Conservation (phyloP, 2,113 vertebrate genomes). For the Xiphophorus hellerii region DNA sequence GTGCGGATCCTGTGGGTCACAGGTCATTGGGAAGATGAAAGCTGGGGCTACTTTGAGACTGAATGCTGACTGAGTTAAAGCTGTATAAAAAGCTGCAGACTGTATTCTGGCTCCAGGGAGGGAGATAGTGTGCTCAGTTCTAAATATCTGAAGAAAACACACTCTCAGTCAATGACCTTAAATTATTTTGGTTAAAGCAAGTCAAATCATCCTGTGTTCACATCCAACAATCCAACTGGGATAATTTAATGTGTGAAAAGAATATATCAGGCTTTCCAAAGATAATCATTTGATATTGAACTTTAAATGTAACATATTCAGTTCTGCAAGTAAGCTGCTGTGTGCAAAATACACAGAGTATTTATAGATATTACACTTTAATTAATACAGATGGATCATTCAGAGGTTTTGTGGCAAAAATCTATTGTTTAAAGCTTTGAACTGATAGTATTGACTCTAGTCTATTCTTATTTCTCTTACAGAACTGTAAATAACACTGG, state of each 20-base stretch:
- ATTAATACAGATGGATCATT: background rate
- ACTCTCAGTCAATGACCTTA: background rate
- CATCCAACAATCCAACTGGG: too few species aligned
- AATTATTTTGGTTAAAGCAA: background rate
- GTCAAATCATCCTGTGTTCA: background rate
- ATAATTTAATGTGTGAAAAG: background rate
- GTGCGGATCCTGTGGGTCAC: constrained; percentile 55
- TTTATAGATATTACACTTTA: background rate
- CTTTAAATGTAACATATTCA: background rate
- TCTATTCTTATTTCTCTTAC: background rate
- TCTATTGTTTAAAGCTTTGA: background rate
- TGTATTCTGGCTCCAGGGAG: constrained; percentile 13
- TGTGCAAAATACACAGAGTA: background rate
- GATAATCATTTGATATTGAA: background rate
- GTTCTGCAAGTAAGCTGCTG: too few species aligned
- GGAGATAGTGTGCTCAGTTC: constrained; percentile 28
- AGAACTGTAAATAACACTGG: background rate
- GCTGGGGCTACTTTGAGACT: constrained; percentile 30
- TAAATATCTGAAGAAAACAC: constrained; percentile 22
- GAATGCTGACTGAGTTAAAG: constrained; percentile 29
- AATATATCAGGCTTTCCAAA: background rate
- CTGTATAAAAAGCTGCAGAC: constrained; percentile 39
- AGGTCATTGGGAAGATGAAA: constrained; percentile 45
- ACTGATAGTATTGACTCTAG: background rate
- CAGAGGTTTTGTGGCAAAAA: background rate